Conservation (phyloP, 2,888 invertebrate genomes). For the Lithophane ornitopus region DNA sequence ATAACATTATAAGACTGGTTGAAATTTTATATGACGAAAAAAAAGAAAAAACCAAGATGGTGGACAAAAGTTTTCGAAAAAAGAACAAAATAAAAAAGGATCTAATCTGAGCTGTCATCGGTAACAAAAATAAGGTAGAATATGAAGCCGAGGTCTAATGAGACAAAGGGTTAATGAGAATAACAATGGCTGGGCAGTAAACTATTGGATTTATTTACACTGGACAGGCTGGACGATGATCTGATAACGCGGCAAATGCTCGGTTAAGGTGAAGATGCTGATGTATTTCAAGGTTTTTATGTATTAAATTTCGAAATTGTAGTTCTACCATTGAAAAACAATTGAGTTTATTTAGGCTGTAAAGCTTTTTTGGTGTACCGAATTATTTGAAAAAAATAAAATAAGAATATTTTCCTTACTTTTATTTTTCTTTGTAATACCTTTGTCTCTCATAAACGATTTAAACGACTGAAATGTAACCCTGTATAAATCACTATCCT, state of each 20-base stretch:
- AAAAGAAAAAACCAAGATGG: slow-evolving; percentile 72
- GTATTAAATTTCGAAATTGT: neutral
- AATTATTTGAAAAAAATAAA: neutral
- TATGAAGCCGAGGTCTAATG: slow-evolving; percentile 88
- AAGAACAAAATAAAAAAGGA: slow-evolving; percentile 72
- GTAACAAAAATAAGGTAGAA: slow-evolving; percentile 83
- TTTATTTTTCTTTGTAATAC: neutral
- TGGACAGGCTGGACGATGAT: slow-evolving; percentile 82
- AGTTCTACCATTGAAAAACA: neutral
- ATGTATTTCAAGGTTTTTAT: slow-evolving; percentile 15
- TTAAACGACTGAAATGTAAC: no score
- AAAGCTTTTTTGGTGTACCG: no score
- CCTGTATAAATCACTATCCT: no score
- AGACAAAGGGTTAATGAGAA: slow-evolving; percentile 90
- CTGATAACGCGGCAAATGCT: slow-evolving; percentile 85
- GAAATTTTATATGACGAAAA: slow-evolving; percentile 69
- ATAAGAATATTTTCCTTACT: neutral
- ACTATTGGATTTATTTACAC: slow-evolving; percentile 89
- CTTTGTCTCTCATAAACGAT: neutral
- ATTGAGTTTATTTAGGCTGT: neutral
- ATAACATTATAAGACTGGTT: slow-evolving; percentile 68
- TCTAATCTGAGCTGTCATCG: slow-evolving; percentile 88
- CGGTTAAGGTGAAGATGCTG: slow-evolving; percentile 80
- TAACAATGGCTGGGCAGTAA: slow-evolving; percentile 88
- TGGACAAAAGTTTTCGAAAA: slow-evolving; percentile 68